Evolutionary conservation across 2,888 invertebrate genomes (phyloP), one percentile per base, ranked within the genome.

Genomic region (Carterocephalus palaemon): DNA sequence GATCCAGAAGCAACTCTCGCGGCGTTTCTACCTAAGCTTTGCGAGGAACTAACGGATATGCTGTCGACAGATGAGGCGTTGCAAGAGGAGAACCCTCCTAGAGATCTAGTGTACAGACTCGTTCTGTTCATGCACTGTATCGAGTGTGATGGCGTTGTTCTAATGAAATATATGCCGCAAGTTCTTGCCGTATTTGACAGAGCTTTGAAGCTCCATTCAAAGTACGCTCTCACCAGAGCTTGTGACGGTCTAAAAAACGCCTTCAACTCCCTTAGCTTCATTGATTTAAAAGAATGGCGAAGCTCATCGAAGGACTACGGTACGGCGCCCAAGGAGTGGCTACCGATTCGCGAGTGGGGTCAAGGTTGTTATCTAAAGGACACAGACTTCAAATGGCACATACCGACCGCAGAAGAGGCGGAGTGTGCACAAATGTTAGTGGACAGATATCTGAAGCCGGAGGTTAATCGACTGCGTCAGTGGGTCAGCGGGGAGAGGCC

Each of bases 321-420:
- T 10, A 81, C 85, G 23, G 91, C 91, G 0, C 85, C 93, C 0
- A 85, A 90, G 46, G 90, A 92, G 46, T 92, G 91, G 80, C 82
- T 95, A 29, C 91, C 94, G 5, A 88, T 95, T 12, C 88, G 90
- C 12, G 92, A 95, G 55, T 98, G 97, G 97, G 97, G 95, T 0
- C 88, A 88, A 47, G 88, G 92, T 0, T 90, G 91, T 9, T 82
- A 92, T 56, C 72, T 93, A 10, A 83, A 91, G 42, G 88, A 91
- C 15, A 80, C 93, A 9, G 83, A 90, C 4, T 79, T 95, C 10
- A 81, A 90, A 24, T 97, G 95, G 95, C 94, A 95, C 63, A 82
- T 92, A 32, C 96, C 97, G 0, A 89, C 86, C 12, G 82, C 88
- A 12, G 89, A 89, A 23, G 96, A 96, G 68, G 88, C 93, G 0